Conservation (phyloP, 2,888 invertebrate species). For the Globia sparganii region DNA sequence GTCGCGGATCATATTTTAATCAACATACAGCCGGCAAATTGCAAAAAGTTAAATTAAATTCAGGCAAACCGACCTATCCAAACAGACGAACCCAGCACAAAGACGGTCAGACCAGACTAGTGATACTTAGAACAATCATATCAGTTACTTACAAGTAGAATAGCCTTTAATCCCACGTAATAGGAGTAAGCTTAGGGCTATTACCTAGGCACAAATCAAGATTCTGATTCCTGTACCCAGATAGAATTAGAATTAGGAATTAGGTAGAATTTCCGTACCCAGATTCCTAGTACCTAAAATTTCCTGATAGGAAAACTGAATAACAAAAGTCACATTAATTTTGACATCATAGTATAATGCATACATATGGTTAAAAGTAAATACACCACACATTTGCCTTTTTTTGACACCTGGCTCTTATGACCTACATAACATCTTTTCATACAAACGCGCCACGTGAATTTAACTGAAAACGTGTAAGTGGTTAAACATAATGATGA, state of each 20-base stretch:
- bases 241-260: too few relatives aligned
- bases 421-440: slow-evolving; percentile 25
- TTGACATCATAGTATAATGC: neutral
- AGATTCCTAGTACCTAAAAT: neutral
- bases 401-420: neutral
- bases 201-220: neutral
- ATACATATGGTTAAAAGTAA: slow-evolving; percentile 1
- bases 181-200: neutral
- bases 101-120: neutral
- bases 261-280: neutral
- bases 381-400: slow-evolving; percentile 6
- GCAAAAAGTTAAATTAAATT: too few relatives aligned
- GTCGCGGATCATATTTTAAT: too few relatives aligned
- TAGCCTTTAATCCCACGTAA: neutral
- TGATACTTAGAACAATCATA: neutral
- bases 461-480: neutral
- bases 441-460: slow-evolving; percentile 6
- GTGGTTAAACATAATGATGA: neutral
- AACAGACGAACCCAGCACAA: too few relatives aligned
- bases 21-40: too few relatives aligned
- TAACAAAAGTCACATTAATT: neutral
- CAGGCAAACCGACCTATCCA: too few relatives aligned
- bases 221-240: too few relatives aligned
- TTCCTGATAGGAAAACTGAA: neutral
- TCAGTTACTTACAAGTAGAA: neutral